A percentile compares a stretch with the other conserved stretches of the same genome.
Conservation (phyloP, 2,113 vertebrate species). For the Diadophis punctatus region DNA sequence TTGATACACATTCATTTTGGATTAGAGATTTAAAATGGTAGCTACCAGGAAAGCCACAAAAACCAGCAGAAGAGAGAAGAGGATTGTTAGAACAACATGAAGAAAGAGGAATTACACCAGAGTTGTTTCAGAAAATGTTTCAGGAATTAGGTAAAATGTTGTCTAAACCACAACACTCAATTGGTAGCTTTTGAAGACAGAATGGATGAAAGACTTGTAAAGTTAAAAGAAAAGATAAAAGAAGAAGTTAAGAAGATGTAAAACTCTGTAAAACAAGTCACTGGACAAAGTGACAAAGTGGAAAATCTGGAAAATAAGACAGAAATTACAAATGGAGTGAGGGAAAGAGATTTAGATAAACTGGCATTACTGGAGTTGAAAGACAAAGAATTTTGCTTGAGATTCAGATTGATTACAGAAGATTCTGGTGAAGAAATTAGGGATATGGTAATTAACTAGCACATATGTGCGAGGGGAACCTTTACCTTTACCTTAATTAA, state of each 20-base stretch:
- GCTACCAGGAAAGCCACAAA: background rate
- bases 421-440: background rate
- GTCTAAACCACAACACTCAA: background rate
- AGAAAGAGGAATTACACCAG: background rate
- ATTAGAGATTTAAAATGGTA: background rate
- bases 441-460: background rate
- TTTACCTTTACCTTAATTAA: background rate
- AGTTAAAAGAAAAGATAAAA: background rate
- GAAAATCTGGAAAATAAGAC: background rate
- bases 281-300: background rate
- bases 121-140: background rate
- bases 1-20: background rate
- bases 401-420: background rate
- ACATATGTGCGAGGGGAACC: no score
- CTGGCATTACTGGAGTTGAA: background rate
- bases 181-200: background rate
- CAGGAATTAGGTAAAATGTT: background rate
- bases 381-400: background rate
- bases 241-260: background rate
- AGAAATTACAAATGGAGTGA: background rate
- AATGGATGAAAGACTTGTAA: background rate
- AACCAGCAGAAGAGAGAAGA: background rate
- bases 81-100: background rate
- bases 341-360: background rate
- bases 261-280: background rate